Evolutionary conservation across 2,113 vertebrate genomes (phyloP).

Genomic region (Podarcis raffonei): DNA sequence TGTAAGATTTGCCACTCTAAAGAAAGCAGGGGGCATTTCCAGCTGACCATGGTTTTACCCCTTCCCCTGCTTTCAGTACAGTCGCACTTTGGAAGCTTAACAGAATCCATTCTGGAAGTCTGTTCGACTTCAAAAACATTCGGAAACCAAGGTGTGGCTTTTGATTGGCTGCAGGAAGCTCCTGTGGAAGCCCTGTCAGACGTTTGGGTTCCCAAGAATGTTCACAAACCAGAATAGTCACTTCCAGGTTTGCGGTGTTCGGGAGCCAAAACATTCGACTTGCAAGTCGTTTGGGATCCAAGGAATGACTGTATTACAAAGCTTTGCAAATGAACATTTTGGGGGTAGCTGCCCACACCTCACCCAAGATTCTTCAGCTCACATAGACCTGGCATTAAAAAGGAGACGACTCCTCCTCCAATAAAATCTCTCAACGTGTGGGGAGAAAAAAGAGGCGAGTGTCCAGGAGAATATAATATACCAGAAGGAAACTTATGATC

Average conservation of each 20-base stretch:
- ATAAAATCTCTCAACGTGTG: not conserved
- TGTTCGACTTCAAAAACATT: no score
- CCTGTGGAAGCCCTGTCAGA: no score
- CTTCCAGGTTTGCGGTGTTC: no score
- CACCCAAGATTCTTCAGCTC: not conserved
- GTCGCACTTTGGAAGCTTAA: no score
- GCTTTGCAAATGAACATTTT: not conserved
- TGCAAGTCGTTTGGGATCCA: no score
- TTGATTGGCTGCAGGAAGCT: no score
- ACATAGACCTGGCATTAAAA: no score
- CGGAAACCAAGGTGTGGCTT: no score
- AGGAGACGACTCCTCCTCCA: no score
- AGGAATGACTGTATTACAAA: not conserved
- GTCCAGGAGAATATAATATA: not conserved
- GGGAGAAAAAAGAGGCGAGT: not conserved
- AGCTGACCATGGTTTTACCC: no score
- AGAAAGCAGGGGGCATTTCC: not conserved
- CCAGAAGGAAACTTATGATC: not conserved
- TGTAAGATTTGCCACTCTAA: not conserved
- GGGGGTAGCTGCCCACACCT: not conserved
- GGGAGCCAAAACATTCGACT: no score
- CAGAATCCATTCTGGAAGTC: no score
- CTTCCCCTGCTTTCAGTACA: not conserved
- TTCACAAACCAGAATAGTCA: not conserved
- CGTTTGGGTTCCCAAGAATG: not conserved